phyloP scores from a whole-genome alignment of 1,140 invertebrate genomes.

The Helicorthomorpha holstii region DNA sequence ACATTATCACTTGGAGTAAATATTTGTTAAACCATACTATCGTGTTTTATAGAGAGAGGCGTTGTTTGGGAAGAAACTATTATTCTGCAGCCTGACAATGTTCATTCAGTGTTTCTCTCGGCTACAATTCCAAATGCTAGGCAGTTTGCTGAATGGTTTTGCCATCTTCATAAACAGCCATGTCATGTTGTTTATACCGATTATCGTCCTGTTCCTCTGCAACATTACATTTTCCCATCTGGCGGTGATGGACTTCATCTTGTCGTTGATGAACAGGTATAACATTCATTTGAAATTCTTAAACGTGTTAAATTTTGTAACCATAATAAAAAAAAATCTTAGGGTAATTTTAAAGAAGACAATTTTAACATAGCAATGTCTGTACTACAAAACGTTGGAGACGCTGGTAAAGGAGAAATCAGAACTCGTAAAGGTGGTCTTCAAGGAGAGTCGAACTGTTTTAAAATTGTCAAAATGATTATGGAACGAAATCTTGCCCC shows the following conservation, averaged over 20 bases:
- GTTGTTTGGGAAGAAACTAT: constrained; percentile 99
- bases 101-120: constrained; percentile 96
- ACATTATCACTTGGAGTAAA: neutral
- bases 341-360: constrained; percentile 87
- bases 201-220: constrained; percentile 88
- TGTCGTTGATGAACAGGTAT: constrained; percentile 79
- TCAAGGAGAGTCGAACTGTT: constrained; percentile 61
- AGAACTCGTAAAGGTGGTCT: constrained; percentile 35
- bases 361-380: constrained; percentile 95
- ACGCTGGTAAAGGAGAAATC: constrained; percentile 54
- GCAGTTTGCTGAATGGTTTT: constrained; percentile 97
- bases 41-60: constrained; percentile 52
- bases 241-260: constrained; percentile 89
- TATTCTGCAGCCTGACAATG: constrained; percentile 91
- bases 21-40: neutral
- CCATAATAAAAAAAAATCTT: constrained; percentile 5
- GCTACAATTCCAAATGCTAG: constrained; percentile 98
- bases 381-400: constrained; percentile 52
- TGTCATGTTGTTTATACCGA: constrained; percentile 99
- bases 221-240: constrained; percentile 94
- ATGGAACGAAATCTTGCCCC: constrained; percentile 96
- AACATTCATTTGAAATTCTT: constrained; percentile 9
- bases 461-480: constrained; percentile 97
- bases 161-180: constrained; percentile 77
- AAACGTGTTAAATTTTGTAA: too few relatives aligned